phyloP scores from a whole-genome alignment of 2,888 invertebrate genomes.

The Callinectes sapidus region DNA sequence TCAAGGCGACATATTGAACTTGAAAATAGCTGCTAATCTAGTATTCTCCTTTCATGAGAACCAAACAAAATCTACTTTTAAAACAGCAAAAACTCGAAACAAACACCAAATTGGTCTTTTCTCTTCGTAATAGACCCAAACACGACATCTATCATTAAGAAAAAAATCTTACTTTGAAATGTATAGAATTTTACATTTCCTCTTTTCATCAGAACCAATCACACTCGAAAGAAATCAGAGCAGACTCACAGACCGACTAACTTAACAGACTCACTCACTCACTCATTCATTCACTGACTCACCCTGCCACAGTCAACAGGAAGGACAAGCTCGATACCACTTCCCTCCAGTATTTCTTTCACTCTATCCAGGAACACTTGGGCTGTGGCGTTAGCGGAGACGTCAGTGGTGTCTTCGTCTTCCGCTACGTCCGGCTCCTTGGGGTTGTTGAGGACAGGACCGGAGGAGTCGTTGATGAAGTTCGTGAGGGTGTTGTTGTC shows the following conservation, averaged over 20 bases:
- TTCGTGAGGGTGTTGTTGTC: not conserved
- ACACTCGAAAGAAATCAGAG: too few species aligned
- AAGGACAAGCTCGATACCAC: slow-evolving; percentile 47
- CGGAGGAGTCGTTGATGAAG: not conserved
- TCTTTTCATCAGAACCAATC: not conserved
- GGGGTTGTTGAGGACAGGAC: not conserved
- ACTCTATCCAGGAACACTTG: slow-evolving; percentile 39
- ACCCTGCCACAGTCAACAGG: slow-evolving; percentile 59
- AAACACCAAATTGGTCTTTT: too few species aligned
- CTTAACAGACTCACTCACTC: slow-evolving; percentile 33
- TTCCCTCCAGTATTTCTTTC: slow-evolving; percentile 39
- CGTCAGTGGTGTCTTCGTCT: not conserved
- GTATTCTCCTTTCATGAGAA: too few species aligned
- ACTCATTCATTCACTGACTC: slow-evolving; percentile 44
- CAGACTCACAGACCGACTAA: too few species aligned
- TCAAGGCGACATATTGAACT: not conserved
- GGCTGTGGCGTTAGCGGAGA: not conserved
- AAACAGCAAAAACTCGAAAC: too few species aligned
- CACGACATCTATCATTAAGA: not conserved
- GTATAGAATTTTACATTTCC: not conserved
- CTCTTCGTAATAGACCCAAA: too few species aligned
- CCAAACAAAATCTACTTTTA: too few species aligned
- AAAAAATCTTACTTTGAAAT: not conserved
- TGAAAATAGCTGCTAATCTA: not conserved
- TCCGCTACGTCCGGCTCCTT: not conserved